Base-by-base conservation (phyloP, 37 sponge, comb jelly and placozoan species). In the Amphimedon queenslandica region DNA sequence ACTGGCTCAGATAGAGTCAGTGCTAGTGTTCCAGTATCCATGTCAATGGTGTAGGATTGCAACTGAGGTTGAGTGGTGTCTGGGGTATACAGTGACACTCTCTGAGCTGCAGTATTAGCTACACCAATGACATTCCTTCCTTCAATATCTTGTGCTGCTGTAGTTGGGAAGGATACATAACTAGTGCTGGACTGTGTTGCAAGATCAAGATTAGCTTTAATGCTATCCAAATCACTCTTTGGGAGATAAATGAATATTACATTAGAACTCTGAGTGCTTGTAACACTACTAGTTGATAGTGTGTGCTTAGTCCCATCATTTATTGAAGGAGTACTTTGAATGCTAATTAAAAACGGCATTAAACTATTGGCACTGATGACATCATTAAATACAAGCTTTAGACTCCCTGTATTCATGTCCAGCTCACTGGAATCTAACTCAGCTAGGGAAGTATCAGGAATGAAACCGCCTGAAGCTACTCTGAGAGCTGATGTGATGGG, bases 131-230 rank as follows among this genome's bases (percentile, higher is more conserved):
- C 75, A 41, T 42, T 77, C 37, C 74, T 36, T 23, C 81, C 74
- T 60, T 84, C 77, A 11, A 94, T 81, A 70, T 94, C 95, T 16
- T 51, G 40, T 23, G 79, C 85, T 18, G 81, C 73, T 21, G 41
- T 38, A 3, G 33, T 43, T 20, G 84, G 37, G 39, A 87, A 71
- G 28, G 61, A 53, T 24, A 94, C 23, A 41, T 67, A 90, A 1
- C 85, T 78, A 36, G 90, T 81, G 57, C 32, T 30, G 6, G 29
- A 36, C 21, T 69, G 63, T 30, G 95, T 94, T 37, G 87, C 95
- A 11, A 94, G 71, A n/a, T 76, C 58, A 40, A 72, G 40, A 25
- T 81, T 67, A 18, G 79, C 73, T 58, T 90, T 90, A 35, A 94
- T 72, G 33, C 58, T 63, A 66, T 94, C 84, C 37, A 70, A 32